phyloP scores from a whole-genome alignment of 2,888 invertebrate species.

The Stenodera caucasica region DNA sequence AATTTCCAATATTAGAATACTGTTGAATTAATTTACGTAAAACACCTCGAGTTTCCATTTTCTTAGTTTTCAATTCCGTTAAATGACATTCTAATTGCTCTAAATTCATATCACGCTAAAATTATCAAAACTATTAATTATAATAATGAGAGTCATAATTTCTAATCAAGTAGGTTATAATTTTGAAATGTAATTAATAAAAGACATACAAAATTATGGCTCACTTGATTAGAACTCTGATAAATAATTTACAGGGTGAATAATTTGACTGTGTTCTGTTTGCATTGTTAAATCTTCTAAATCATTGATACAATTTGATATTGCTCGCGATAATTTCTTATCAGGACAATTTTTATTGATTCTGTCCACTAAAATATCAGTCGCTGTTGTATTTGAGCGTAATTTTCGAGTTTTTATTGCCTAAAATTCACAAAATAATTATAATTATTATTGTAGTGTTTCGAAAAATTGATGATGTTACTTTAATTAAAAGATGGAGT shows the following conservation, averaged over 20 bases:
- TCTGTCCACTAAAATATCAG: conserved; percentile 31
- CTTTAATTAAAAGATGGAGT: conserved; percentile 56
- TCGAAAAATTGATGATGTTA: conserved; percentile 37
- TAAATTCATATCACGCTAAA: conserved; percentile 64
- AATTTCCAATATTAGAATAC: conserved; percentile 61
- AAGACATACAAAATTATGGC: too few species aligned
- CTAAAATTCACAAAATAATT: conserved; percentile 31
- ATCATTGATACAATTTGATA: conserved; percentile 27
- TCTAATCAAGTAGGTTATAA: too few species aligned
- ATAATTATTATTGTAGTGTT: not conserved
- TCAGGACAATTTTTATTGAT: conserved; percentile 9
- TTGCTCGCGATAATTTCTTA: conserved; percentile 14
- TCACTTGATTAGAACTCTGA: too few species aligned
- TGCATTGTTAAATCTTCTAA: conserved; percentile 35
- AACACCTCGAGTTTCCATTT: conserved; percentile 68
- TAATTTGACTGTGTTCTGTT: conserved; percentile 49
- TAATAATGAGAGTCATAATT: too few species aligned
- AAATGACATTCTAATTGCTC: conserved; percentile 67
- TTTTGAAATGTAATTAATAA: too few species aligned
- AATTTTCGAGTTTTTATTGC: conserved; percentile 35
- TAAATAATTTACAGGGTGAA: conserved; percentile 56
- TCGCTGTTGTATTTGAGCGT: conserved; percentile 33
- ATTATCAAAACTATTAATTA: conserved; percentile 9
- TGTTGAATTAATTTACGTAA: conserved; percentile 64
- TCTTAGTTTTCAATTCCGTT: conserved; percentile 65